Percentiles rank a stretch among this genome's conserved stretches.
Conservation (phyloP, 1,140 invertebrate species). For the Drosophila funebris region DNA sequence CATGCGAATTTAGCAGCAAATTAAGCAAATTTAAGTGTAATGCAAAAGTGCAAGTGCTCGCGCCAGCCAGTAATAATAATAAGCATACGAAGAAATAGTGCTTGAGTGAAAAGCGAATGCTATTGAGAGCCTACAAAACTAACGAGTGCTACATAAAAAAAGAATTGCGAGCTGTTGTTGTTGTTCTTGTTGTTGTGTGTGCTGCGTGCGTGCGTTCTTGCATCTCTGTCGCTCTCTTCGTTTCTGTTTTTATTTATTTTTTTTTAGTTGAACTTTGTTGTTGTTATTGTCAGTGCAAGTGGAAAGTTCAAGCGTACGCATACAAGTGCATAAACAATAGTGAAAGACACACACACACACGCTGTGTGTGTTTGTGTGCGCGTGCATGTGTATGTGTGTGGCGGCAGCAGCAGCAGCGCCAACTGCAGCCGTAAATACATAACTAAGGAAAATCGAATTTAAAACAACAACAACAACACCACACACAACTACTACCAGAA, state of each 20-base stretch:
- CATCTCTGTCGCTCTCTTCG: conserved; percentile 36
- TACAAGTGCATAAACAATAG: conserved; percentile 45
- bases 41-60: conserved; percentile 55
- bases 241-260: conserved; percentile 40
- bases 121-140: conserved; percentile 16
- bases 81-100: conserved; percentile 36
- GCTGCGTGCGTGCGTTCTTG: conserved; percentile 37
- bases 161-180: conserved; percentile 44
- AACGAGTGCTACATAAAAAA: conserved; percentile 31
- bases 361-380: conserved; percentile 27
- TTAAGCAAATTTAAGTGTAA: conserved; percentile 39
- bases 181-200: conserved; percentile 27
- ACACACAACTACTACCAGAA: conserved; percentile 7
- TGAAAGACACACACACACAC: conserved; percentile 30
- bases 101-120: not conserved
- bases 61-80: conserved; percentile 18
- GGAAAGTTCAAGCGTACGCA: conserved; percentile 49
- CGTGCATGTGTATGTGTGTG: conserved; percentile 45
- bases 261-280: conserved; percentile 31
- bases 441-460: conserved; percentile 47
- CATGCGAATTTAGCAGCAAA: conserved; percentile 56
- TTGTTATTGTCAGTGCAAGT: conserved; percentile 36
- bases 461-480: conserved; percentile 9
- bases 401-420: conserved; percentile 22
- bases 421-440: conserved; percentile 51